Percentiles rank a stretch among this genome's conserved stretches.
Evolutionary conservation across 1,140 invertebrate genomes (phyloP).

Genomic region (Drosophila eugracilis): DNA sequence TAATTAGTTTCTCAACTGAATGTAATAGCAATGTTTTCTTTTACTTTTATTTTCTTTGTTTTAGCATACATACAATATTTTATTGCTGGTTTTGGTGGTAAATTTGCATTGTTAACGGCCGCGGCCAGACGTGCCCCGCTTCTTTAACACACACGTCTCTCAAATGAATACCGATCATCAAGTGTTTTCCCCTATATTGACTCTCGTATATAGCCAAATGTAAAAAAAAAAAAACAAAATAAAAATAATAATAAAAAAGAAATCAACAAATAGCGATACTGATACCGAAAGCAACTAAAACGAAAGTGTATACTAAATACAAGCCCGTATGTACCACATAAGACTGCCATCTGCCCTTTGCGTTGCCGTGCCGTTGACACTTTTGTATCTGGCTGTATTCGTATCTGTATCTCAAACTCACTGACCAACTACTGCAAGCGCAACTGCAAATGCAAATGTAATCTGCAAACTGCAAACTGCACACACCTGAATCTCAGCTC

Average conservation of each 20-base stretch:
- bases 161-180: slow-evolving; percentile 66
- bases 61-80: slow-evolving; percentile 82
- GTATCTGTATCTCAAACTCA: slow-evolving; percentile 68
- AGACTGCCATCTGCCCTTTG: slow-evolving; percentile 57
- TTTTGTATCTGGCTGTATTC: slow-evolving; percentile 40
- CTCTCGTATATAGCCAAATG: slow-evolving; percentile 60
- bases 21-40: slow-evolving; percentile 81
- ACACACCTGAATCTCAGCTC: slow-evolving; percentile 67
- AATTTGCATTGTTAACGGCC: slow-evolving; percentile 82
- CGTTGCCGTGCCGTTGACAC: slow-evolving; percentile 54
- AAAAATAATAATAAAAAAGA: no score
- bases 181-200: slow-evolving; percentile 50
- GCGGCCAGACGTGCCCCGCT: slow-evolving; percentile 74
- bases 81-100: slow-evolving; percentile 82
- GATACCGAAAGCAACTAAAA: slow-evolving; percentile 60
- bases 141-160: slow-evolving; percentile 74
- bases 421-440: slow-evolving; percentile 71
- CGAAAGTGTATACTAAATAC: slow-evolving; percentile 71
- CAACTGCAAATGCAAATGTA: slow-evolving; percentile 58
- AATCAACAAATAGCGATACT: slow-evolving; percentile 45
- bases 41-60: slow-evolving; percentile 82
- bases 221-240: slow-evolving; percentile 45
- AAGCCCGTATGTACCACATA: slow-evolving; percentile 56
- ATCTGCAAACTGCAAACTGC: slow-evolving; percentile 64
- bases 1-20: slow-evolving; percentile 65